Evolutionary conservation across 2,888 invertebrate species (phyloP), one percentile per base, ranked within the genome.

Genomic region (Patella ulyssiponensis): DNA sequence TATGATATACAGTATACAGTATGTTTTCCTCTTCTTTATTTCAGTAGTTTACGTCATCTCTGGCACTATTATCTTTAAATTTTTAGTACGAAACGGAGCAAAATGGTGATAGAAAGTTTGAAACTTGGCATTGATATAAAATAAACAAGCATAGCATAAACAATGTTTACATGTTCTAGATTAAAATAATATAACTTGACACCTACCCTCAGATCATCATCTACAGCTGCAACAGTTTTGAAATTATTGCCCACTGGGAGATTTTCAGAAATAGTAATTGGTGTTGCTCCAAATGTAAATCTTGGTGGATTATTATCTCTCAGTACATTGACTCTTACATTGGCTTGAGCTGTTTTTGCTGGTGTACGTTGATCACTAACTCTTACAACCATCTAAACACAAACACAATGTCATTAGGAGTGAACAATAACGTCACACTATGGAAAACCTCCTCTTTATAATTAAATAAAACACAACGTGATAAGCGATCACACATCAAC

Each of bases 361-460:
- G 51, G 76, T 54, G 23, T 54, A n/a, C 23, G 23, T 52, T 81
- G 81, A 64, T 81, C 81, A 14, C 80, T 69, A 7, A 77, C 80
- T 56, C 69, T 51, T 2, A 80, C 77, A 51, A 56, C 75, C 77
- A 80, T 77, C 80, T 80, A 20, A 15, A 72, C 72, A 64, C 14
- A 23, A 20, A 12, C 9, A 72, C 17, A 52, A 53, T 17, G 9
- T 72, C 51, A 15, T 53, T 14, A 52, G n/a, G 17, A 0, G 33
- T 17, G 52, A n/a, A 70, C 17, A 53, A 44, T 14, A 75, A 64
- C 12, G 9, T 44, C 44, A 44, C 9, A 44, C 7, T 44, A 44
- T 9, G 4, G 44, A 44, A 44, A 44, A 44, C 7, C 9, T 44
- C 44, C 0, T 44, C 7, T 44, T 44, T 44, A 44, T 44, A 44